These are phyloP conservation scores for Resseliella maxima DNA, from an alignment of 2,888 invertebrate genomes.

Conservation along the genomic window DNA sequence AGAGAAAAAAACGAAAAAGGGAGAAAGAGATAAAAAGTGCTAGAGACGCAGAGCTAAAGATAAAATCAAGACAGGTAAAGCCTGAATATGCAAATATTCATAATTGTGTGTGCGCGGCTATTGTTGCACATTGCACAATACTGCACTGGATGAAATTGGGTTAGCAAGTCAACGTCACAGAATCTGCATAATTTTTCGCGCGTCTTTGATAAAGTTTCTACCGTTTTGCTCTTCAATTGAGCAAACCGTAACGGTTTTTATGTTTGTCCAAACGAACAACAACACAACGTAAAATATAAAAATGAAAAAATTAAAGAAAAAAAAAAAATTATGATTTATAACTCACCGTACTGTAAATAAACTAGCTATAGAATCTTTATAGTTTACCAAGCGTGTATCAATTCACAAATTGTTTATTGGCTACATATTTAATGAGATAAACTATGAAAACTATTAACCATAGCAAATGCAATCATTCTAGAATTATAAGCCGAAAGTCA, in stretches of 20 bases:
- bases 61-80: no score
- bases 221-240: background rate
- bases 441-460: conserved; percentile 4
- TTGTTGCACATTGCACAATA: background rate
- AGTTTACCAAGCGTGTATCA: background rate
- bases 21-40: no score
- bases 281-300: background rate
- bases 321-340: background rate
- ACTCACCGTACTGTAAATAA: conserved; percentile 17
- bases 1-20: no score
- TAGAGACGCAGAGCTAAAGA: no score
- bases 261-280: conserved; percentile 12
- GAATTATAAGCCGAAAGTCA: conserved; percentile 11
- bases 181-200: background rate
- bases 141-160: background rate
- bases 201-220: background rate
- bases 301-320: background rate
- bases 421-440: conserved; percentile 20
- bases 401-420: background rate
- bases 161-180: background rate
- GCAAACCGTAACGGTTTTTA: background rate
- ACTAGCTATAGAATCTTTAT: conserved; percentile 29
- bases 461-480: background rate
- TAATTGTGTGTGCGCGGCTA: background rate
- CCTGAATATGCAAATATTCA: background rate